Base-by-base conservation (phyloP, 2,113 vertebrate species). In the Cyrtonyx montezumae region DNA sequence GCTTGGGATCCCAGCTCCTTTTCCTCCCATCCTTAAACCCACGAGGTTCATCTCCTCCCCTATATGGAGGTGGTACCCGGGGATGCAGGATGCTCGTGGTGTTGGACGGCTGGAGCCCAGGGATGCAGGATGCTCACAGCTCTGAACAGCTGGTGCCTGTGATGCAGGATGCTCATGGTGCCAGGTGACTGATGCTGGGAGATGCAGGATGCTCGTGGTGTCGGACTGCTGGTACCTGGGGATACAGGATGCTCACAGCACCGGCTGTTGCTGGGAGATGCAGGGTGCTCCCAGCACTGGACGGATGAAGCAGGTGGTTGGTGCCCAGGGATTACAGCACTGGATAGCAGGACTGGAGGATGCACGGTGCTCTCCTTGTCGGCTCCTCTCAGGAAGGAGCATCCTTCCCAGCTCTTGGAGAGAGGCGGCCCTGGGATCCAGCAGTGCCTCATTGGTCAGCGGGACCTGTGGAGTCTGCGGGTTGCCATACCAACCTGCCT, bases 401-500 rank as follows among this genome's bases (percentile, higher is more conserved):
- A 78, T 91, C 85, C 43, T 68, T 61, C 84, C 20, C 73, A 68
- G 75, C 65, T 90, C 94, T 71, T 55, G 90, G 82, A 87, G 83
- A 95, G 88, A 96, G 90, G 93, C 87, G 68, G 84, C 95, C 74
- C 92, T 67, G 88, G 83, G 93, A 94, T 88, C 86, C 81, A 93
- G 89, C 93, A n/a, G 87, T 91, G 65, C 94, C 87, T 96, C 90
- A 97, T 97, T 98, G 97, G 96, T 94, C 92, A 94, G 94, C 88
- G 76, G 96, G 97, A 98, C 97, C 98, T 96, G 98, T 97, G 92
- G 98, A 98, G 98, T 98, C 97, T 91, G 97, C 62, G 95, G 91
- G 98, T 98, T 98, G 97, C 98, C 96, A 96, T 97, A 98, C 96
- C 96, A 97, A 99, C 98, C 90, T 69, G 97, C 97, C 97, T 96